Conservation (phyloP, 1,140 invertebrate species). For the Aphidius ervi region DNA sequence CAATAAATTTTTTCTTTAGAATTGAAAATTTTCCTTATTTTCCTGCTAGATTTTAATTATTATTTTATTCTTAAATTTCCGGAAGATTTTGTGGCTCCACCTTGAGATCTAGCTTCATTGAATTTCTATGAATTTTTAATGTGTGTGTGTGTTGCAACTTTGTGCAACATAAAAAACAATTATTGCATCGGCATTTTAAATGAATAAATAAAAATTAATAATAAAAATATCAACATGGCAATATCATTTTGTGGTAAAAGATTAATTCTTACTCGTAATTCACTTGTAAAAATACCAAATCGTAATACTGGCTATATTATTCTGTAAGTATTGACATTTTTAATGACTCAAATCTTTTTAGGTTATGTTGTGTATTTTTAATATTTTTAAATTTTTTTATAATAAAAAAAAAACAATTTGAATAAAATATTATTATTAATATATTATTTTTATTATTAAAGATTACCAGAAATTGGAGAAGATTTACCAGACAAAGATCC, state of each 20-base stretch:
- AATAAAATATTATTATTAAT: constrained; percentile 2
- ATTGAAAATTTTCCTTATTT: no score
- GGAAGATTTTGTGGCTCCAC: no score
- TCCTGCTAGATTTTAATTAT: no score
- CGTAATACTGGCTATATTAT: constrained; percentile 51
- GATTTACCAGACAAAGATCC: constrained; percentile 71
- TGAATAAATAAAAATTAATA: constrained; percentile 10
- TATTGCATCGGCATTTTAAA: neutral
- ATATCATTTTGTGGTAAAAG: constrained; percentile 41
- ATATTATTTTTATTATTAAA: constrained; percentile 48
- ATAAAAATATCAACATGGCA: constrained; percentile 37
- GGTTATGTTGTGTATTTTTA: constrained; percentile 24
- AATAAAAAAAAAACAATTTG: constrained; percentile 8
- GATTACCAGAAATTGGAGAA: constrained; percentile 86
- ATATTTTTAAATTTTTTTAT: constrained; percentile 14
- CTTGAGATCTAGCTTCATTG: no score
- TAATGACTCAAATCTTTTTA: constrained; percentile 3
- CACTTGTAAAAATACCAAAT: constrained; percentile 41
- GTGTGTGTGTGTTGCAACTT: no score
- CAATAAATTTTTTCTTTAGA: no score
- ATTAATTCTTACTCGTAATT: constrained; percentile 37
- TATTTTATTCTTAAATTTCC: no score
- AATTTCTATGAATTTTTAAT: no score
- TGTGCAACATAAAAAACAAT: no score
- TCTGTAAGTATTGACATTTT: constrained; percentile 45